A percentile compares a stretch with the other conserved stretches of the same genome.
These are phyloP conservation scores for Cecropterus lyciades DNA, from an alignment of 1,140 invertebrate species.

Conservation along the genomic window DNA sequence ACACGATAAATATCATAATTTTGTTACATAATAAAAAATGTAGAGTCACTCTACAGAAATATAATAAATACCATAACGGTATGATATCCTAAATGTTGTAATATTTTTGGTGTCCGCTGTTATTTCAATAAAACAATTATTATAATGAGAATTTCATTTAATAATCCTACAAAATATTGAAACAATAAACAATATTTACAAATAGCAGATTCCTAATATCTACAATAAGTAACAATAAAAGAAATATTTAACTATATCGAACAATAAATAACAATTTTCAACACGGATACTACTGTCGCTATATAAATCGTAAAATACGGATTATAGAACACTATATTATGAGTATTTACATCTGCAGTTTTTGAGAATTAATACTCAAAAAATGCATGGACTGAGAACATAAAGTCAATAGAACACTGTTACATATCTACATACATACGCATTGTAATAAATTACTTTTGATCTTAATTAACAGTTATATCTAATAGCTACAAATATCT, in stretches of 20 bases:
- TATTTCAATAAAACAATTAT: slow-evolving; percentile 52
- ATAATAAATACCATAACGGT: too few species aligned
- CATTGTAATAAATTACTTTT: slow-evolving; percentile 46
- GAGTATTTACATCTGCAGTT: slow-evolving; percentile 29
- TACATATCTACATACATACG: slow-evolving; percentile 20
- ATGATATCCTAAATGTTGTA: too few species aligned
- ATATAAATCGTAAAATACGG: too few species aligned
- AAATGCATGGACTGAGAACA: slow-evolving; percentile 13
- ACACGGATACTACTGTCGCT: background rate
- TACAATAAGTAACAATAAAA: slow-evolving; percentile 58
- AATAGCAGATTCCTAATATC: slow-evolving; percentile 43
- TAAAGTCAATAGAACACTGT: background rate
- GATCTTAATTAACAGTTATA: slow-evolving; percentile 36
- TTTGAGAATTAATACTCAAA: background rate
- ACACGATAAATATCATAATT: too few species aligned
- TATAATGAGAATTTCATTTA: slow-evolving; percentile 57
- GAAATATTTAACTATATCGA: slow-evolving; percentile 45
- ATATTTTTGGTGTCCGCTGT: background rate
- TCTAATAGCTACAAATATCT: slow-evolving; percentile 49
- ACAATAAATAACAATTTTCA: slow-evolving; percentile 73
- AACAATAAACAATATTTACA: slow-evolving; percentile 80
- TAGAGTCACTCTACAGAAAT: too few species aligned
- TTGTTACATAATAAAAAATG: too few species aligned
- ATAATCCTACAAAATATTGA: slow-evolving; percentile 60
- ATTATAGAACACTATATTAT: slow-evolving; percentile 13